phyloP scores from a whole-genome alignment of 1,140 invertebrate species.

The Zaprionus davidi region DNA sequence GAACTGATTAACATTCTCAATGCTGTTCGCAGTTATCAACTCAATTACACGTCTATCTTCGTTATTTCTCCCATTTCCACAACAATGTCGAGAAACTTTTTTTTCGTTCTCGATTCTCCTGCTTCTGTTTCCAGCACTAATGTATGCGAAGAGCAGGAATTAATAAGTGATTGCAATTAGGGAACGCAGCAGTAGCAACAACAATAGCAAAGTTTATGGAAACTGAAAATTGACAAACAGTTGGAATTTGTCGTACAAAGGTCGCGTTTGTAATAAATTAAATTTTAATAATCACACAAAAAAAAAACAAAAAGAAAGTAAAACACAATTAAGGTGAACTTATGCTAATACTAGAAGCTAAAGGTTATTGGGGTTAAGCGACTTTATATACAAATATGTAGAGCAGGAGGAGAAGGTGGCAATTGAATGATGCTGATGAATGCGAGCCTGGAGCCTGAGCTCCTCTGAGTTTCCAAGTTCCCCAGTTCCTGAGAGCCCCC shows the following conservation, averaged over 20 bases:
- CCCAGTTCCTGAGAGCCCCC: not conserved
- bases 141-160: slow-evolving; percentile 11
- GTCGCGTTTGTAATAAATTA: slow-evolving; percentile 75
- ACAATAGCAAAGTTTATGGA: slow-evolving; percentile 63
- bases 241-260: slow-evolving; percentile 52
- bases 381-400: slow-evolving; percentile 29
- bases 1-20: slow-evolving; percentile 38
- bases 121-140: not conserved
- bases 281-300: slow-evolving; percentile 58
- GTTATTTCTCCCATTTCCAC: slow-evolving; percentile 16
- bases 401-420: slow-evolving; percentile 19
- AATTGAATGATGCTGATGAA: slow-evolving; percentile 21
- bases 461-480: not conserved
- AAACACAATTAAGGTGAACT: slow-evolving; percentile 1
- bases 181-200: not conserved
- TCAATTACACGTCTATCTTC: slow-evolving; percentile 39
- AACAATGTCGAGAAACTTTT: slow-evolving; percentile 12
- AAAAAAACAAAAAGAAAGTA: slow-evolving; percentile 7
- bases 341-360: slow-evolving; percentile 13
- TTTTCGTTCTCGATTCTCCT: slow-evolving; percentile 1
- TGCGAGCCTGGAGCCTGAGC: slow-evolving; percentile 14
- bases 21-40: slow-evolving; percentile 38
- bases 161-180: slow-evolving; percentile 16
- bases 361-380: slow-evolving; percentile 12
- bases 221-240: slow-evolving; percentile 59